Base-by-base conservation (phyloP, 2,888 invertebrate genomes). In the Hyppa rectilinea region DNA sequence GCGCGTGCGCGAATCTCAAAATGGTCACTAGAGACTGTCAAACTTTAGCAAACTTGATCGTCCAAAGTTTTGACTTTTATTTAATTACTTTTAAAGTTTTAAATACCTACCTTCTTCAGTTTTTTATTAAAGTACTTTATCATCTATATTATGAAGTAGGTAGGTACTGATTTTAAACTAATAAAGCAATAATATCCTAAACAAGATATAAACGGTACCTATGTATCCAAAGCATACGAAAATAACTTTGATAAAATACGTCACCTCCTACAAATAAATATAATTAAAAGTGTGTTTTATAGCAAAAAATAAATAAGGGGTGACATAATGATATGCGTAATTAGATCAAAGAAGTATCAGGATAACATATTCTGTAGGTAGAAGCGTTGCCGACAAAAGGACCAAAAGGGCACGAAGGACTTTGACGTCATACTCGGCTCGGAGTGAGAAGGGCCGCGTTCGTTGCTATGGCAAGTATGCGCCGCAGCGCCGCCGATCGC, bases 271-370 rank as follows among this genome's bases (percentile, higher is more conserved):
- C 59, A 40, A 73, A 73, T 20, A 40, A 78, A 78, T 76, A 68
- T 56, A 50, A 26, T 29, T 17, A 78, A 58, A 59, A n/a, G n/a
- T 6, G 29, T 20, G 45, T 10, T 36, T 69, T 58, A 52, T 55
- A 67, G 45, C 38, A 72, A 78, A 69, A 76, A 77, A 78, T 36
- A 70, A 82, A 84, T 81, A 26, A 34, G 29, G 43, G 65, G 55
- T 61, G 63, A 85, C 85, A 88, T 94, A 95, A 96, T 95, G 94
- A 95, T 95, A 96, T 96, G 96, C 96, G 96, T 96, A 96, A 96
- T 95, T 96, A 96, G 95, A 95, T 93, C 94, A 93, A 93, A 92
- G 91, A 92, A 90, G 93, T 95, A 95, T 88, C 89, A 96, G 96
- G 96, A 88, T 76, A 92, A 78, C 96, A 96, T 95, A 93, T 86